These are phyloP conservation scores for Clarias macrocephalus DNA, from an alignment of 2,113 vertebrate species.

Conservation along the genomic window DNA sequence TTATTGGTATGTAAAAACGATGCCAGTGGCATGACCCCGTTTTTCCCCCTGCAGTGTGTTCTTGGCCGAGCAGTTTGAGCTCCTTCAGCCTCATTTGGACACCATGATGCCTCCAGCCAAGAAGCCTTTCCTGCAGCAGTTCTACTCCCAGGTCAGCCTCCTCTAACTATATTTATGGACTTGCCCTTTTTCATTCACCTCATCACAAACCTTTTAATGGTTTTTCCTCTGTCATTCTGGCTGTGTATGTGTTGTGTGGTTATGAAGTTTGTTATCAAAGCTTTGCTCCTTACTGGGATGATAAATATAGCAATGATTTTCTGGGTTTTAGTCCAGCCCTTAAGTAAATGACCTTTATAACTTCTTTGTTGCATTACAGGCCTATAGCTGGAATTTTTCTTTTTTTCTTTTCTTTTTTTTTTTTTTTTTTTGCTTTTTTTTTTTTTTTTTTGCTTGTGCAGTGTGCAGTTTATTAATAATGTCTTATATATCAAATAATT, in stretches of 20 bases:
- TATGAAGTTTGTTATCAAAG: neutral
- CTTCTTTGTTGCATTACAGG: neutral
- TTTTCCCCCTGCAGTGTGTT: slow-evolving; percentile 79
- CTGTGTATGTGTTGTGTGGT: neutral
- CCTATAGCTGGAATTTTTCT: neutral
- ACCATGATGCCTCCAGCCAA: slow-evolving; percentile 96
- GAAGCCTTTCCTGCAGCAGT: slow-evolving; percentile 98
- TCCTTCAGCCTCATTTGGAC: slow-evolving; percentile 93
- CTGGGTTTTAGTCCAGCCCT: neutral
- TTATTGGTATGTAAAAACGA: neutral
- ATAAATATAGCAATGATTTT: slow-evolving; percentile 12
- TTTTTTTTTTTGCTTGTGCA: neutral
- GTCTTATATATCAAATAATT: neutral
- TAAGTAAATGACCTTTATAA: neutral
- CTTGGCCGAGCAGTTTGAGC: slow-evolving; percentile 96
- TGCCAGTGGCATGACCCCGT: neutral
- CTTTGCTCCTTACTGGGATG: neutral
- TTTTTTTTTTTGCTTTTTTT: neutral
- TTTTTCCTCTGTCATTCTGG: neutral
- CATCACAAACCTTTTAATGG: slow-evolving; percentile 25
- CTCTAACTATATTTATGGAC: slow-evolving; percentile 25
- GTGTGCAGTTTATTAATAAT: neutral
- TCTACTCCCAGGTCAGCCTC: slow-evolving; percentile 91
- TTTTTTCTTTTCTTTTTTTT: neutral
- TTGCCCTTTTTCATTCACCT: slow-evolving; percentile 24